A percentile compares a stretch with the other conserved stretches of the same genome.
Conservation (phyloP, 37 sponge, comb jelly and placozoan genomes). For the Spongilla lacustris region DNA sequence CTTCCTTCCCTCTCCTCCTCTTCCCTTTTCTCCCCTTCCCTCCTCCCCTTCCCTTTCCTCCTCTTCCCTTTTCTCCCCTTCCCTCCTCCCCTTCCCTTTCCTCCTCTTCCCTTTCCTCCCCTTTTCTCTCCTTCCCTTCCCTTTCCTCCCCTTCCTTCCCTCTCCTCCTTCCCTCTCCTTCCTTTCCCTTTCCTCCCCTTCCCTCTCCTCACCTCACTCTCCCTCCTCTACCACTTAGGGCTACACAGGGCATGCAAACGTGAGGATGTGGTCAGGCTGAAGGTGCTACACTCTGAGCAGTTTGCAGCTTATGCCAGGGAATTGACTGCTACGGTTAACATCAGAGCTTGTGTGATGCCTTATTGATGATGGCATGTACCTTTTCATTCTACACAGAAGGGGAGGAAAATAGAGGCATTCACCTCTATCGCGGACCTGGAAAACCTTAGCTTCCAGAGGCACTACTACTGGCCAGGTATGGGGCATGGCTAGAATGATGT, state of each 20-base stretch:
- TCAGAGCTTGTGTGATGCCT: neutral
- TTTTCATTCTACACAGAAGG: constrained; percentile 2
- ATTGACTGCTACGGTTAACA: constrained; percentile 26
- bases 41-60: too few species aligned
- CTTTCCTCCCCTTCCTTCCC: neutral
- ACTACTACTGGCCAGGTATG: constrained; percentile 80
- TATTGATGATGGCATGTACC: neutral
- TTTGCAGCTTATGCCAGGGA: neutral
- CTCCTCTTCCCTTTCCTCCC: too few species aligned
- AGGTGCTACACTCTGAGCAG: constrained; percentile 6
- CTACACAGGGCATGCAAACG: constrained; percentile 10
- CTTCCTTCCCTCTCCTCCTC: too few species aligned
- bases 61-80: too few species aligned
- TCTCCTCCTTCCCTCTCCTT: too few species aligned
- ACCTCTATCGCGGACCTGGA: constrained; percentile 64
- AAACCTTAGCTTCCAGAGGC: constrained; percentile 60
- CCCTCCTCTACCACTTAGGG: too few species aligned
- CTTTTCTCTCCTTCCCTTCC: neutral
- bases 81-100: too few species aligned
- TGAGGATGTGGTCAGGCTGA: constrained; percentile 31
- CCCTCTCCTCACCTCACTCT: too few species aligned
- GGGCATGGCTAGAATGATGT: neutral
- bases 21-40: neutral
- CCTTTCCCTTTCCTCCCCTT: too few species aligned
- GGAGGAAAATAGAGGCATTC: constrained; percentile 35